Conservation (phyloP, 2,797 vertebrate species). For the Rhyacichthys aspro region DNA sequence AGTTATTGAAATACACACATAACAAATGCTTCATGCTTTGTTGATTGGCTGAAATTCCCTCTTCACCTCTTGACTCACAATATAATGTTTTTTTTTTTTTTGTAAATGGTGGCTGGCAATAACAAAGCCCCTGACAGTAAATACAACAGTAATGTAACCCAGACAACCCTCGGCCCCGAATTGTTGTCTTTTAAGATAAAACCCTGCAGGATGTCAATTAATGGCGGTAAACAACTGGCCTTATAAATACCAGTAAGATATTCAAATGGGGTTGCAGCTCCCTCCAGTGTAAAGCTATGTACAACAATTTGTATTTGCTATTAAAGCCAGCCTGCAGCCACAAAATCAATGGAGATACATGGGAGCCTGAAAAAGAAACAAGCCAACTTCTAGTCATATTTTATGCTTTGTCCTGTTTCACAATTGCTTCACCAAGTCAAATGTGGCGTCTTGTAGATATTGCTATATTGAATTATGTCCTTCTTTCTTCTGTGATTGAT, state of each 20-base stretch:
- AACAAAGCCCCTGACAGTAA: slow-evolving; percentile 37
- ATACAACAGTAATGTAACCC: slow-evolving; percentile 20
- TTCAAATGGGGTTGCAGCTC: slow-evolving; percentile 52
- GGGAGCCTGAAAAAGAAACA: not conserved
- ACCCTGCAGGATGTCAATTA: slow-evolving; percentile 30
- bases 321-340: slow-evolving; percentile 30
- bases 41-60: slow-evolving; percentile 37
- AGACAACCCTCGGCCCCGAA: slow-evolving; percentile 31
- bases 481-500: slow-evolving; percentile 12
- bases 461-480: slow-evolving; percentile 21
- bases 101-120: slow-evolving; percentile 24
- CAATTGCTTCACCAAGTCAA: not conserved
- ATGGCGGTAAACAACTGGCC: slow-evolving; percentile 35
- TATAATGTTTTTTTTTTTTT: not conserved
- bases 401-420: too few species aligned
- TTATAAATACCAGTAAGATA: slow-evolving; percentile 24
- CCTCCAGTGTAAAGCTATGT: slow-evolving; percentile 62
- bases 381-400: too few species aligned
- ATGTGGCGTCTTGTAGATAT: slow-evolving; percentile 13
- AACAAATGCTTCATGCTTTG: slow-evolving; percentile 32
- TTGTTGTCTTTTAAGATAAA: slow-evolving; percentile 43
- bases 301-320: slow-evolving; percentile 42
- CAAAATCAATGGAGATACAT: slow-evolving; percentile 5
- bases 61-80: slow-evolving; percentile 27
- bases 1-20: not conserved